These are phyloP conservation scores for Sebastes itinus DNA, from an alignment of 2,797 vertebrate genomes.

Conservation along the genomic window DNA sequence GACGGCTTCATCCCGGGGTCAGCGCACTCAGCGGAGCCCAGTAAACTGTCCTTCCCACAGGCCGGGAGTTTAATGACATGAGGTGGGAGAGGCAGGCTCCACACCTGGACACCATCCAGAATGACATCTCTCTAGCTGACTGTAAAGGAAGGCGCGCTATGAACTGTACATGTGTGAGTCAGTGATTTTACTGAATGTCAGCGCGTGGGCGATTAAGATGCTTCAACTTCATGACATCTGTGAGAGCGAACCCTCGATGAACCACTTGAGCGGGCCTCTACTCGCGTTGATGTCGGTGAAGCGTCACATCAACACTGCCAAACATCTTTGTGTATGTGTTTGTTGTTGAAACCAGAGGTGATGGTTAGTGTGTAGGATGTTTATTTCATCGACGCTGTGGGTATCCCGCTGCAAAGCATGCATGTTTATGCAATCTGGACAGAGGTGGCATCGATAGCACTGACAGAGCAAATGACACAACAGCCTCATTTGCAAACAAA, in stretches of 20 bases:
- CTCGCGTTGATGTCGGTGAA: conserved; percentile 12
- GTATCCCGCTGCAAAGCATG: conserved; percentile 9
- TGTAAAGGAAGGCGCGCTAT: conserved; percentile 24
- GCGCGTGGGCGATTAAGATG: conserved; percentile 12
- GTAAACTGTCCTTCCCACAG: conserved; percentile 50
- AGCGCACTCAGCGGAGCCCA: conserved; percentile 30
- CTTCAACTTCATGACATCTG: conserved; percentile 17
- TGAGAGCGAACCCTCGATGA: conserved; percentile 13
- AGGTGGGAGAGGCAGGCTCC: conserved; percentile 30
- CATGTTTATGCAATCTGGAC: conserved; percentile 48
- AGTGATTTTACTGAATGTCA: neutral
- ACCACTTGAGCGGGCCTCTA: neutral
- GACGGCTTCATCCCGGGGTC: conserved; percentile 35
- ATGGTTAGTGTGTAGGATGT: conserved; percentile 47
- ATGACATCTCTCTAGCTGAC: conserved; percentile 5
- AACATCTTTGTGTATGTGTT: conserved; percentile 33
- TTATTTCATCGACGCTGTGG: conserved; percentile 45
- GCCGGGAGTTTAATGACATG: conserved; percentile 41
- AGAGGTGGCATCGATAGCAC: conserved; percentile 7
- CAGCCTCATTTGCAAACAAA: neutral
- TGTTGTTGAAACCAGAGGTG: conserved; percentile 44
- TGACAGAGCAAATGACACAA: conserved; percentile 27
- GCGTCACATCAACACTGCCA: conserved; percentile 39
- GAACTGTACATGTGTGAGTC: neutral
- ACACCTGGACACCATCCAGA: conserved; percentile 61